Evolutionary conservation across 2,888 invertebrate genomes (phyloP).

Genomic region (Bellardia bayeri): DNA sequence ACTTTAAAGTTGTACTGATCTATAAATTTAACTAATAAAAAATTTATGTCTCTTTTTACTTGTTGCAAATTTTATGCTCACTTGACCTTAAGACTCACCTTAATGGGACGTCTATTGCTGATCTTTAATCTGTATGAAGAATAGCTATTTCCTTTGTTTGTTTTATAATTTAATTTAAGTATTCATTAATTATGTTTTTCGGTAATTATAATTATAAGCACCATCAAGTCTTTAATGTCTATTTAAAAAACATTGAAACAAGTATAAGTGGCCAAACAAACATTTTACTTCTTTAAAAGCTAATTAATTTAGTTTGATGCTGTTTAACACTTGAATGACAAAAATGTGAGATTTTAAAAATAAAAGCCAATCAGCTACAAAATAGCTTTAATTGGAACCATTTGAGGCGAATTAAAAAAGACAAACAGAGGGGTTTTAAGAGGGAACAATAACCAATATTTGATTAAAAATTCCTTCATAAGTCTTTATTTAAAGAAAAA

Average conservation of each 20-base stretch:
- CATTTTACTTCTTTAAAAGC: no score
- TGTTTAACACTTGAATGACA: no score
- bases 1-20: background rate
- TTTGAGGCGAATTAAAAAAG: no score
- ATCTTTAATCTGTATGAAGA: constrained; percentile 1
- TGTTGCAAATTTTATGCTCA: constrained; percentile 24
- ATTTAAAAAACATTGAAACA: background rate
- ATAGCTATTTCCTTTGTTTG: background rate
- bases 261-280: no score
- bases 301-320: no score
- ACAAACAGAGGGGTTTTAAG: no score
- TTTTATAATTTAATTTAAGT: constrained; percentile 4
- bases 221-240: background rate
- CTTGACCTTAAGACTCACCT: constrained; percentile 33
- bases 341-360: no score
- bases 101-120: background rate
- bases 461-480: no score
- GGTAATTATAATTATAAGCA: background rate
- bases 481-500: no score
- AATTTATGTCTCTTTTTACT: background rate
- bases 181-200: background rate
- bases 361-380: no score
- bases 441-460: no score
- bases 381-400: no score
- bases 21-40: constrained; percentile 25